Percentiles rank a stretch among this genome's conserved stretches.
These are phyloP conservation scores for Luehdorfia chinensis DNA, from an alignment of 1,140 invertebrate species.

Conservation along the genomic window DNA sequence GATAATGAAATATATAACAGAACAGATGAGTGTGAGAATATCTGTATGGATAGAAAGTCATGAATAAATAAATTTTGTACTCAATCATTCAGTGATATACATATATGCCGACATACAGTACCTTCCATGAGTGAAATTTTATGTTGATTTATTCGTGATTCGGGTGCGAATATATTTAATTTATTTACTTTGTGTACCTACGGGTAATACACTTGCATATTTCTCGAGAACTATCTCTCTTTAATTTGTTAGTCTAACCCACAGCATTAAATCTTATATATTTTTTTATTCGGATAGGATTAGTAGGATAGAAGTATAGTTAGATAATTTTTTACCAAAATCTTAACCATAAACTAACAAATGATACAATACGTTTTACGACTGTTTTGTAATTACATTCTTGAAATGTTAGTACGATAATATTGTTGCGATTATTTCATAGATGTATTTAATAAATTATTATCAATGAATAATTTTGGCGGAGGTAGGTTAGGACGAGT, in stretches of 20 bases:
- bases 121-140: conserved; percentile 11
- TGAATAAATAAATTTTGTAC: conserved; percentile 3
- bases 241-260: not conserved
- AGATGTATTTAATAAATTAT: too few relatives aligned
- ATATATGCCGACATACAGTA: not conserved
- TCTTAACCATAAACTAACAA: too few relatives aligned
- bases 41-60: conserved; percentile 7
- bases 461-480: too few relatives aligned
- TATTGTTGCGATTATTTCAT: too few relatives aligned
- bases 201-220: not conserved
- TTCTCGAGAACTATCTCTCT: not conserved
- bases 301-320: too few relatives aligned
- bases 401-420: too few relatives aligned
- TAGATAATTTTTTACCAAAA: not conserved
- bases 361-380: too few relatives aligned
- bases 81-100: conserved; percentile 10
- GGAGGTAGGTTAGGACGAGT: too few relatives aligned
- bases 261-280: not conserved
- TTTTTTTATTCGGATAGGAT: too few relatives aligned
- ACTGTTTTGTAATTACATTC: too few relatives aligned
- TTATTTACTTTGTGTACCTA: not conserved
- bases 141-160: conserved; percentile 12
- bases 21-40: conserved; percentile 1
- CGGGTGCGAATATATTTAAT: not conserved
- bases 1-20: conserved; percentile 1